Base-by-base conservation (phyloP, 92 coral and sea anemone genomes). In the Palythoa heliodiscus region DNA sequence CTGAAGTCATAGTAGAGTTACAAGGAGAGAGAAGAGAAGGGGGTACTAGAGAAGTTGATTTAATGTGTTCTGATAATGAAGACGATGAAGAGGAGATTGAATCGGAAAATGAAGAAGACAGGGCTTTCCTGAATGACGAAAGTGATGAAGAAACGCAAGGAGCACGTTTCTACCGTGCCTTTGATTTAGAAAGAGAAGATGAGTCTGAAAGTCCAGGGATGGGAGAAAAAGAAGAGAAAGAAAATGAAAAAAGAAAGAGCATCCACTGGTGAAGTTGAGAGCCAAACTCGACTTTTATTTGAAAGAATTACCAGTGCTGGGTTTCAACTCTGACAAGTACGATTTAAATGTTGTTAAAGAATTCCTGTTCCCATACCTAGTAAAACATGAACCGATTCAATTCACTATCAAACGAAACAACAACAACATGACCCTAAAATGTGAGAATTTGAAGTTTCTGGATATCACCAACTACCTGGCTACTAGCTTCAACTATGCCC, bases 401-500 rank as follows among this genome's bases (percentile, higher is more conserved):
- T 17, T 19, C 43, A n/a, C 47, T 4, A 15, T 17, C 43, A 25
- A 55, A 23, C 14, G 69, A 58, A 25, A 55, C 83, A 11, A 48
- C 39, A 11, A 70, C 15, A 55, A 43, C 38, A 22, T 78, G 69
- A 52, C 70, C 64, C 71, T 89, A 29, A 89, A 82, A 72, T 77
- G 87, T 3, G 87, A 87, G 1, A 78, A 73, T 15, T 52, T 87
- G 23, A 87, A 88, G 39, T 57, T 83, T 20, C 78, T 90, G 20
- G 93, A 87, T 29, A 78, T 90, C 2, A 69, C 93, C 5, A 83
- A 90, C 86, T 87, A 87, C 72, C 57, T 90, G 12, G 90, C 90
- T 0, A 87, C 90, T 0, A 87, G 93, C 0, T 87, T 87, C 90
- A 82, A 67, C 40, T 90, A 87, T 19, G 83, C 77, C 38, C 86